A percentile compares a stretch with the other conserved stretches of the same genome.
Conservation (phyloP, 2,113 vertebrate species). For the Pluvialis apricaria region DNA sequence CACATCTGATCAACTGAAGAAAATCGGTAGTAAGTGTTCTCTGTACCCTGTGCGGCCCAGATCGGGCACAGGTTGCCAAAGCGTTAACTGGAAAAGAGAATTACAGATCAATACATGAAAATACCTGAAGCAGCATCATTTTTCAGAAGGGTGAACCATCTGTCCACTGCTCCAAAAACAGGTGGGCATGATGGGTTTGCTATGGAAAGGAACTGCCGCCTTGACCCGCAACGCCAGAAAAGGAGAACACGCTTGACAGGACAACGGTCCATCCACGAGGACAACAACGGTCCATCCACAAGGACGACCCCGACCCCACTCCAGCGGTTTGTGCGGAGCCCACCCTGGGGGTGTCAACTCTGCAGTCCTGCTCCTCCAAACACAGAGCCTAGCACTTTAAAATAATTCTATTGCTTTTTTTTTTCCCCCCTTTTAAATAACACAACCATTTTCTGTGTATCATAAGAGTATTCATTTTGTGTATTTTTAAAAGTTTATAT, state of each 20-base stretch:
- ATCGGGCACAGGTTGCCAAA: not conserved
- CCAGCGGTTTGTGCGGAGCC: rapidly evolving
- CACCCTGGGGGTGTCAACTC: not conserved
- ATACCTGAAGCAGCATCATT: too few species aligned
- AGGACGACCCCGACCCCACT: too few species aligned
- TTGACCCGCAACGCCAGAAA: rapidly evolving
- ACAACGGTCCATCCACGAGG: not conserved
- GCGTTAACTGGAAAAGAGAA: not conserved
- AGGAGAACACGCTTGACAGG: not conserved
- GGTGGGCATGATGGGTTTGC: rapidly evolving
- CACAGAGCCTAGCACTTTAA: not conserved
- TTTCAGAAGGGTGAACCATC: not conserved
- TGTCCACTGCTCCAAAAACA: not conserved
- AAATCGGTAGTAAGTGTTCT: too few species aligned
- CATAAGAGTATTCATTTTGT: not conserved
- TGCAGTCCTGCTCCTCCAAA: not conserved
- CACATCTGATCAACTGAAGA: rapidly evolving
- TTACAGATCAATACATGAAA: not conserved
- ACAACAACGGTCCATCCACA: not conserved
- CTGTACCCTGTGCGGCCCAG: not conserved
- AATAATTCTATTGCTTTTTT: not conserved
- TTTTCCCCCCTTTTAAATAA: not conserved
- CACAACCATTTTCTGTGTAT: not conserved
- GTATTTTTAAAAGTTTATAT: not conserved
- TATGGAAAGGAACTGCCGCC: not conserved